phyloP scores from a whole-genome alignment of 2,113 vertebrate genomes.

The Bombycilla garrulus region DNA sequence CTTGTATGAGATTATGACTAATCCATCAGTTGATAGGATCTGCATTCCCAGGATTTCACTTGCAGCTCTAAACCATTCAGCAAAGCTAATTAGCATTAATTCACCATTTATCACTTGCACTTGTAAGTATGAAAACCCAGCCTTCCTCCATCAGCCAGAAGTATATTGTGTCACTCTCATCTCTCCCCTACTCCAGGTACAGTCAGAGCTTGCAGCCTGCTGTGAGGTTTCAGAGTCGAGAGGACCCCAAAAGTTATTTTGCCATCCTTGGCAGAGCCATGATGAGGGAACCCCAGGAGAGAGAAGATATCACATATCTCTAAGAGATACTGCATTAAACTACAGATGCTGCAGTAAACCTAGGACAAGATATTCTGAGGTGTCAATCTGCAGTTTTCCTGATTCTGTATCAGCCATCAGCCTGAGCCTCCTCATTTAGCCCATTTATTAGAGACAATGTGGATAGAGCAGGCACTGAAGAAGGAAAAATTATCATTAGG shows the following conservation, averaged over 20 bases:
- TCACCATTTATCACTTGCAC: not conserved
- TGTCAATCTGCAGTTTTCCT: not conserved
- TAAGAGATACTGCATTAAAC: not conserved
- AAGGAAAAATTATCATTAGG: not conserved
- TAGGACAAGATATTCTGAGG: not conserved
- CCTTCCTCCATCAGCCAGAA: not conserved
- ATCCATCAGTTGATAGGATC: slow-evolving; percentile 3
- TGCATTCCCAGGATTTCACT: not conserved
- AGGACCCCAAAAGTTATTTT: not conserved
- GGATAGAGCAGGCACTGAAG: not conserved
- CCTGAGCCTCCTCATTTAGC: not conserved
- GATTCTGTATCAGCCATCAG: not conserved
- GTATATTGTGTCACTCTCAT: not conserved
- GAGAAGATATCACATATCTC: not conserved
- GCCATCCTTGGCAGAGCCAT: not conserved
- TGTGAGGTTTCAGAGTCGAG: not conserved
- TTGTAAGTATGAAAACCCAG: not conserved
- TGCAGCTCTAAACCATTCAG: not conserved
- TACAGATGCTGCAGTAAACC: not conserved
- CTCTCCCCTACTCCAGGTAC: not conserved
- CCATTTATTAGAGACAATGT: not conserved
- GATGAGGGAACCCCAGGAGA: not conserved
- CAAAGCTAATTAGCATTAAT: slow-evolving; percentile 17
- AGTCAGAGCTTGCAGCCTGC: not conserved
- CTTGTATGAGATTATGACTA: not conserved